Evolutionary conservation across 2,797 vertebrate genomes (phyloP), one percentile per base, ranked within the genome.

Genomic region (Sphenodon punctatus): DNA sequence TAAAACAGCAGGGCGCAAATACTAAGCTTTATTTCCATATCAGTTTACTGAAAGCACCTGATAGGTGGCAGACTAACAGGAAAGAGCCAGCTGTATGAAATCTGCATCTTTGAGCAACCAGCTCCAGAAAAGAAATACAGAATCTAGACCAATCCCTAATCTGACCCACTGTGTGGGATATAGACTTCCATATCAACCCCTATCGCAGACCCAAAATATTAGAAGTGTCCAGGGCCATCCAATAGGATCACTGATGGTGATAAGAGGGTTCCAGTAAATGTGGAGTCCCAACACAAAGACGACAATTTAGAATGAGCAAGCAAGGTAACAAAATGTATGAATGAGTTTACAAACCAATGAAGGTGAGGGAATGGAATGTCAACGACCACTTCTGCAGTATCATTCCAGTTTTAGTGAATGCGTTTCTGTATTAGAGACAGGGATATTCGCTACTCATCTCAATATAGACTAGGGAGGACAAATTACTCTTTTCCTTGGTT

Each of bases 301-400:
- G 53, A 46, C 22, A 73, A 41, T 51, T 87, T 19, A 5, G 23
- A 94, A 68, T 39, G 25, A 88, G 65, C 84, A 94, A 86, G 66
- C 87, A 82, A 93, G 1, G 2, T 80, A 84, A 90, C 73, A 69
- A 93, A 88, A 77, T 43, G 63, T 77, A 82, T 83, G 59, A 32
- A 75, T 69, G 61, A 82, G 80, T 86, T 82, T 66, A 87, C 46
- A 88, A 88, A 88, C 71, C 74, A 84, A 79, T 1, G 39, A 86
- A 69, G 39, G 43, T 86, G 67, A 82, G 27, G 77, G 91, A 94
- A 86, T 45, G 66, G 76, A 94, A 92, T 89, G 78, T 41, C 63
- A 27, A 75, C 71, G 78, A 88, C 43, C 67, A 68, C 10, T 11
- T 70, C 82, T 89, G 77, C 67, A 70, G 60, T 46, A 82, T 56